Percentiles rank a stretch among this genome's conserved stretches.
These are phyloP conservation scores for Trachythela sp. DNA, from an alignment of 64 coral and sea anemone genomes.

Conservation along the genomic window DNA sequence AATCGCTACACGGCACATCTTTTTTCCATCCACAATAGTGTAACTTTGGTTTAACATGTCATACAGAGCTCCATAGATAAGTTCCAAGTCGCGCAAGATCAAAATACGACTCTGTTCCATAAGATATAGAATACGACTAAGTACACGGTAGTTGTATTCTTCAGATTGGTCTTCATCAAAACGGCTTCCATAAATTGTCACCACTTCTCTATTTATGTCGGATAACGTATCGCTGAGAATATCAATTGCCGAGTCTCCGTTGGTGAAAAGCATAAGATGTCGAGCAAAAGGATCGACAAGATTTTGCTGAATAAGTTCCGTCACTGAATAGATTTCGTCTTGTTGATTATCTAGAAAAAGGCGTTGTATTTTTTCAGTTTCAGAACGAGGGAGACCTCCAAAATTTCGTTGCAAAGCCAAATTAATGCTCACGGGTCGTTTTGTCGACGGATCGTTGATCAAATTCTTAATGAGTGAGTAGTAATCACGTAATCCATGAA, in stretches of 20 bases:
- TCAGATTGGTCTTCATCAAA: slow-evolving; percentile 94
- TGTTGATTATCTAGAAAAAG: slow-evolving; percentile 38
- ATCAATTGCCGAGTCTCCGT: slow-evolving; percentile 87
- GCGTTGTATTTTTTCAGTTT: slow-evolving; percentile 33
- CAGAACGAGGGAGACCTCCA: slow-evolving; percentile 54
- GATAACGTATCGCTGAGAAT: slow-evolving; percentile 62
- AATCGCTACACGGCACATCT: slow-evolving; percentile 78
- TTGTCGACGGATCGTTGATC: not conserved
- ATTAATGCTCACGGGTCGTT: not conserved
- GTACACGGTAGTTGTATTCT: slow-evolving; percentile 80
- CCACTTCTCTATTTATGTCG: slow-evolving; percentile 61
- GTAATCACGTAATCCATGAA: slow-evolving; percentile 86
- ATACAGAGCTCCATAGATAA: slow-evolving; percentile 85
- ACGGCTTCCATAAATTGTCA: slow-evolving; percentile 90
- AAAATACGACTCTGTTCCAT: slow-evolving; percentile 88
- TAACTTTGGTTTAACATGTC: slow-evolving; percentile 98
- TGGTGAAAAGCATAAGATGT: slow-evolving; percentile 89
- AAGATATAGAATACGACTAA: slow-evolving; percentile 76
- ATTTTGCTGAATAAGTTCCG: slow-evolving; percentile 73
- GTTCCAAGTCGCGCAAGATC: slow-evolving; percentile 79
- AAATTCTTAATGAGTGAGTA: slow-evolving; percentile 75
- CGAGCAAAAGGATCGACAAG: slow-evolving; percentile 68
- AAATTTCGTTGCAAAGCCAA: slow-evolving; percentile 74
- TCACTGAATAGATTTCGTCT: slow-evolving; percentile 42
- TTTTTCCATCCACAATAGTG: slow-evolving; percentile 73